phyloP scores from a whole-genome alignment of 2,797 vertebrate genomes.

The Morus bassanus region DNA sequence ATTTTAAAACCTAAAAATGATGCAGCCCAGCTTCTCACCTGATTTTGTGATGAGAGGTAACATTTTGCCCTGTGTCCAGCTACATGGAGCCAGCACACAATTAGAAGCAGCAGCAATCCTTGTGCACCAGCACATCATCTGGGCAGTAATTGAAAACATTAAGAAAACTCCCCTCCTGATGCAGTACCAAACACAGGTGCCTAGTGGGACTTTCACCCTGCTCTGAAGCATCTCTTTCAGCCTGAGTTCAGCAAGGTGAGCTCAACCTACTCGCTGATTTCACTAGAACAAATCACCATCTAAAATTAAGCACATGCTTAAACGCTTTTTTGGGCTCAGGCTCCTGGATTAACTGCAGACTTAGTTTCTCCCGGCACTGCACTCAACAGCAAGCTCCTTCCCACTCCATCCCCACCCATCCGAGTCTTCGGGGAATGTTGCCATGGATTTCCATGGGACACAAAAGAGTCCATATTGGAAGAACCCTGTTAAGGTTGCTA shows the following conservation, averaged over 20 bases:
- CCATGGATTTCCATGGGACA: conserved; percentile 61
- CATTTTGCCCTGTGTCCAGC: not conserved
- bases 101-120: not conserved
- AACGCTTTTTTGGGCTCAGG: not conserved
- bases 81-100: not conserved
- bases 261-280: not conserved
- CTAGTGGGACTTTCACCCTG: not conserved
- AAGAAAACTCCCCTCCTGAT: not conserved
- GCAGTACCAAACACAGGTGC: not conserved
- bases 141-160: not conserved
- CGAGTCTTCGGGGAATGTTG: not conserved
- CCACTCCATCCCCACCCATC: not conserved
- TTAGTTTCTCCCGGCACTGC: not conserved
- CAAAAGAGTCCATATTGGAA: conserved; percentile 53
- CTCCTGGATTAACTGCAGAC: not conserved
- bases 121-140: not conserved
- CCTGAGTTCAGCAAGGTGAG: not conserved
- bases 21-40: not conserved
- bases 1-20: not conserved
- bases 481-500: conserved; percentile 62
- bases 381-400: not conserved
- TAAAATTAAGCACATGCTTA: not conserved
- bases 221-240: not conserved
- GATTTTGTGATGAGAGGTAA: not conserved
- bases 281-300: not conserved